Base-by-base conservation (phyloP, 1,140 invertebrate species). In the Drosophila sulfurigaster region DNA sequence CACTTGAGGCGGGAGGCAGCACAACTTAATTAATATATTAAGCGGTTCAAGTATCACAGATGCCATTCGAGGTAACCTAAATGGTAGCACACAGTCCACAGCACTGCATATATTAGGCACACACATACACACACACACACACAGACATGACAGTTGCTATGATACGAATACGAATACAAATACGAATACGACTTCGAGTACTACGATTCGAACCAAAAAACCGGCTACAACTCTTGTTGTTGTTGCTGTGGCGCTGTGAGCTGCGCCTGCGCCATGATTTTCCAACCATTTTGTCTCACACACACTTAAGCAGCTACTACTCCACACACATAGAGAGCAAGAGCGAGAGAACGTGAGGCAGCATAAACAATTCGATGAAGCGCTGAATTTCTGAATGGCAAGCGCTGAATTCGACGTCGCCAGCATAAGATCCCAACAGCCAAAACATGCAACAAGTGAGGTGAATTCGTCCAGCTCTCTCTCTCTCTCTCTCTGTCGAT, bases 271-370 rank as follows among this genome's bases (percentile, higher is more conserved):
- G 75, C 81, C 81, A 88, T 85, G 82, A 82, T 85, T 89, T 85
- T 90, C 86, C 85, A 90, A 90, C 86, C 86, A 90, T 90, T 90
- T 89, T 89, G 86, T 81, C 81, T 89, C 77, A 57, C 66, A 71
- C 75, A 63, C 41, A 80, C 54, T 63, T 20, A 28, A 56, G n/a
- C 60, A 20, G 25, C 25, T 8, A 46, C 11, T 25, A 63, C 16
- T 16, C n/a, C 1, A 46, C 16, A 65, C 28, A 64, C 13, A n/a
- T 45, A 60, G 58, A 60, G 41, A 46, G 46, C 59, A 59, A 68
- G 66, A 25, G 58, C 4, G 15, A 51, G 54, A 75, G 43, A 5
- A n/a, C 7, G 41, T 43, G 41, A 13, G 69, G 43, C 15, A 58
- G 32, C 28, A n/a, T 58, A 58, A 45, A 58, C 20, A 79, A 65